phyloP scores from a whole-genome alignment of 2,113 vertebrate genomes.

The Podarcis muralis region DNA sequence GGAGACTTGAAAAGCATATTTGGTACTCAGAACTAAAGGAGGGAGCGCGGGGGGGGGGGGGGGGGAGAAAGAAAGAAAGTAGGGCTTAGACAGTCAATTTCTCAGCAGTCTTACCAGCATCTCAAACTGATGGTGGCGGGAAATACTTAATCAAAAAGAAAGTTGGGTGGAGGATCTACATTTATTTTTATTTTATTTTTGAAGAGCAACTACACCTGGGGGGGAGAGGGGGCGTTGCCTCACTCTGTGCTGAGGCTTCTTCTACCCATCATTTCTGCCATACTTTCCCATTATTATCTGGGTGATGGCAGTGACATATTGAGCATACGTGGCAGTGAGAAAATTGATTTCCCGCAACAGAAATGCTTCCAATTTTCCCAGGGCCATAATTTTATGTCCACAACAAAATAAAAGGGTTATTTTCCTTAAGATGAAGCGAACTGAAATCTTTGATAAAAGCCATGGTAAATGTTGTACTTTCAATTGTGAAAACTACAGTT shows the following conservation, averaged over 20 bases:
- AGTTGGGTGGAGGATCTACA: not conserved
- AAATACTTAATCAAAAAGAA: slow-evolving; percentile 50
- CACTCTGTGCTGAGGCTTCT: slow-evolving; percentile 65
- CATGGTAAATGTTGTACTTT: slow-evolving; percentile 88
- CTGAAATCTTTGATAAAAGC: slow-evolving; percentile 94
- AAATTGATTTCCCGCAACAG: slow-evolving; percentile 96
- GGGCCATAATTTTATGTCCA: slow-evolving; percentile 98
- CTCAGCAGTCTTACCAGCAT: slow-evolving; percentile 70
- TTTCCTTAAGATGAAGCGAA: slow-evolving; percentile 90
- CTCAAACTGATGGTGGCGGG: slow-evolving; percentile 52
- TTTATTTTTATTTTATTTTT: not conserved
- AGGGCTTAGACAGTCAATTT: slow-evolving; percentile 29
- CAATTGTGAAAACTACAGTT: slow-evolving; percentile 83
- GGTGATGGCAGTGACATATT: slow-evolving; percentile 89
- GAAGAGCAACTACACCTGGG: slow-evolving; percentile 56
- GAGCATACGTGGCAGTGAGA: slow-evolving; percentile 92
- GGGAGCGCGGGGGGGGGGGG: too few relatives aligned
- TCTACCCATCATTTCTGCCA: slow-evolving; percentile 83
- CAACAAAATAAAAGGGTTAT: slow-evolving; percentile 99
- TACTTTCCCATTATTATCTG: slow-evolving; percentile 87
- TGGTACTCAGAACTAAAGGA: not conserved
- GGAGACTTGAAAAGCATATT: not conserved
- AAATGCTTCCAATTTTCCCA: slow-evolving; percentile 98
- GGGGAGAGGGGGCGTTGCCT: slow-evolving; percentile 60
- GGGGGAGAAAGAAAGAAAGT: not conserved